Conservation (phyloP, 2,113 vertebrate species). For the Tenrec ecaudatus region DNA sequence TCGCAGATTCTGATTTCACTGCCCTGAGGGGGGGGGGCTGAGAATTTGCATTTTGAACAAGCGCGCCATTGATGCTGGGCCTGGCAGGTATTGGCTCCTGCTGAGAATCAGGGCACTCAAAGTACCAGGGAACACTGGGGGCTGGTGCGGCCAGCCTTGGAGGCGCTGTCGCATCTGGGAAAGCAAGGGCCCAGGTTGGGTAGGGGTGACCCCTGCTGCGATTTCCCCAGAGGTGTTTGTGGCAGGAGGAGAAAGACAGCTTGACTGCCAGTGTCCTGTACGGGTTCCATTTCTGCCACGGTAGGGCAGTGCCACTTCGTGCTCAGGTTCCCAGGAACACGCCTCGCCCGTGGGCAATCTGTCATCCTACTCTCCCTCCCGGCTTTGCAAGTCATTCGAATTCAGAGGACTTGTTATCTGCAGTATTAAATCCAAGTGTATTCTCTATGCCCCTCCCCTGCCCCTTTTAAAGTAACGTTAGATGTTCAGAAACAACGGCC, state of each 20-base stretch:
- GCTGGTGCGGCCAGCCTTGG: neutral
- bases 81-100: neutral
- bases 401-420: neutral
- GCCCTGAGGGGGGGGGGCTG: neutral
- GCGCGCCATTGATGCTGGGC: neutral
- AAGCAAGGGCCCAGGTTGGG: neutral
- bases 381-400: neutral
- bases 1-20: neutral
- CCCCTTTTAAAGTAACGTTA: conserved; percentile 35
- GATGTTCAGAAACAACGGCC: conserved; percentile 32
- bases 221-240: neutral
- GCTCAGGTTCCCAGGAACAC: neutral
- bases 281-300: fast-evolving
- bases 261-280: too few species aligned
- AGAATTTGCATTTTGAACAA: conserved; percentile 27
- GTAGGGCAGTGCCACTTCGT: neutral
- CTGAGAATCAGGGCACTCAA: neutral
- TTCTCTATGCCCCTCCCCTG: neutral
- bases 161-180: neutral
- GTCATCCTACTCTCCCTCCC: neutral
- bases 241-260: neutral
- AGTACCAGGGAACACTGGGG: neutral
- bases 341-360: neutral
- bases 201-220: neutral
- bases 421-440: conserved; percentile 15